Evolutionary conservation across 2,888 invertebrate genomes (phyloP), one percentile per base, ranked within the genome.

Genomic region (Oeneis ivallda): DNA sequence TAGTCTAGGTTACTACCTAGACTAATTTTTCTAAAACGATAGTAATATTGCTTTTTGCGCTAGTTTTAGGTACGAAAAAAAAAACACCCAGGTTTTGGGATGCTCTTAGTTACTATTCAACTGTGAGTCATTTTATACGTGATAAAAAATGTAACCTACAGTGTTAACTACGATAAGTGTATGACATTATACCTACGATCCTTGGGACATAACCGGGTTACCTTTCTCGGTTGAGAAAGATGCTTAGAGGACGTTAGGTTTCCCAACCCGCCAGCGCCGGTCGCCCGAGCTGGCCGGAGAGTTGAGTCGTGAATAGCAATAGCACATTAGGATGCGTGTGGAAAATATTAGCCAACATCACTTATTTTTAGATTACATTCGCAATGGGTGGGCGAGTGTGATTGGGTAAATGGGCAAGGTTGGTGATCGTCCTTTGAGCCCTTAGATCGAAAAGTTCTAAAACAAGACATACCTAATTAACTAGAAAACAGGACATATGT

Each of bases 161-260:
- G 9, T 47, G 32, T 52, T 32, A 50, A 50, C 26, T 53, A 37
- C n/a, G n/a, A 13, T 43, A n/a, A 8, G 15, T 13, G 56, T 41
- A 41, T 56, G 56, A 41, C 56, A 56, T 56, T 56, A 41, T n/a
- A 41, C n/a, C n/a, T n/a, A 39, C 26, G 10, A 58, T 58, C 58
- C 58, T 58, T 58, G 58, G 26, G n/a, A 50, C 41, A 52, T 64
- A 64, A 67, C 64, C 67, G 56, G 64, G 60, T 64, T 64, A 66
- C 43, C 54, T 49, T 34, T 60, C 49, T 43, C 66, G 62, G 67
- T 69, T 69, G 67, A 34, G 69, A 62, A 69, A 69, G 66, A 67
- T 61, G 49, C 54, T 60, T 50, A n/a, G 60, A 67, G 64, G 67
- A 66, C 70, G 52, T 65, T 64, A 66, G 57, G 57, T 71, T 70